phyloP scores from a whole-genome alignment of 2,888 invertebrate species.

The Eupeodes latifasciatus region DNA sequence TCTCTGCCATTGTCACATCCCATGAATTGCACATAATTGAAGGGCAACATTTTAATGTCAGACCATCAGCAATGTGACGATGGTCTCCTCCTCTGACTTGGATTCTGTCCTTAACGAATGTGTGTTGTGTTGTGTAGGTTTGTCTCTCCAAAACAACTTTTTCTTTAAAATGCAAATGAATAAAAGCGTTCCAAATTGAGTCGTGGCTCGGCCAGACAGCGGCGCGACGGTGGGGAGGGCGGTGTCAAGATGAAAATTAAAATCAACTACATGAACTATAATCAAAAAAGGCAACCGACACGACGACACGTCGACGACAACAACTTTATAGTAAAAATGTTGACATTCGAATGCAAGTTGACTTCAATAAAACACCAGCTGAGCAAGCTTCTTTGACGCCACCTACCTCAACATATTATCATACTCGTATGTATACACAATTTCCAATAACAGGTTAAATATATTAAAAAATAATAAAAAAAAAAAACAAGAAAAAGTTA shows the following conservation, averaged over 20 bases:
- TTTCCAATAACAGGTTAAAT: slow-evolving; percentile 52
- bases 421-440: slow-evolving; percentile 3
- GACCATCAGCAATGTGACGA: neutral
- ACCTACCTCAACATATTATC: slow-evolving; percentile 15
- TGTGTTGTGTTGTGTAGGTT: neutral
- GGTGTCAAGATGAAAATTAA: neutral
- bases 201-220: neutral
- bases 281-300: neutral
- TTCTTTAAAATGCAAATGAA: slow-evolving; percentile 27
- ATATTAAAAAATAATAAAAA: slow-evolving; percentile 10
- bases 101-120: neutral
- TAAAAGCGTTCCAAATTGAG: neutral
- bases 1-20: slow-evolving; percentile 76
- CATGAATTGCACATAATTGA: slow-evolving; percentile 81
- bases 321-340: slow-evolving; percentile 45
- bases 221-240: neutral
- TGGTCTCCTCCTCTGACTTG: neutral
- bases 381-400: slow-evolving; percentile 43
- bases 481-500: slow-evolving; percentile 20
- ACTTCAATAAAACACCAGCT: slow-evolving; percentile 47
- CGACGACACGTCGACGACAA: neutral
- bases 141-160: slow-evolving; percentile 8
- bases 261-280: neutral
- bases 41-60: slow-evolving; percentile 80
- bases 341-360: slow-evolving; percentile 55